These are phyloP conservation scores for Oryzias celebensis DNA, from an alignment of 2,113 vertebrate genomes.

Conservation along the genomic window DNA sequence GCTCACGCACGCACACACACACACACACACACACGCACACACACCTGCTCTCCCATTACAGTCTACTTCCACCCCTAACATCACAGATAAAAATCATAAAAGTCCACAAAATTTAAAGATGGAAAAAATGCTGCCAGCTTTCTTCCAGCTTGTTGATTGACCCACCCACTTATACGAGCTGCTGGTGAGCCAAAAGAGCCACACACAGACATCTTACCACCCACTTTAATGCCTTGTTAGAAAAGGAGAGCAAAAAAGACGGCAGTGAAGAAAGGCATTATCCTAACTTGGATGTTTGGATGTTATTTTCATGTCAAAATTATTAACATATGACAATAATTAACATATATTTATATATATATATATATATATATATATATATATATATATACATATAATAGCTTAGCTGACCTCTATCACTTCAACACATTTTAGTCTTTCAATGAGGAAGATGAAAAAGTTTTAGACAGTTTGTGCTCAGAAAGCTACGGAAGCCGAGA, in stretches of 20 bases:
- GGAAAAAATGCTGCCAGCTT: slow-evolving; percentile 61
- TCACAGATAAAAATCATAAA: slow-evolving; percentile 72
- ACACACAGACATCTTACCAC: slow-evolving; percentile 41
- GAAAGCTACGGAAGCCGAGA: no score
- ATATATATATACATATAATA: no score
- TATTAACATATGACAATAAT: not conserved
- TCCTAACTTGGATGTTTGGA: not conserved
- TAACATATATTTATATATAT: no score
- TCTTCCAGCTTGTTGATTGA: slow-evolving; percentile 45
- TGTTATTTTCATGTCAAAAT: not conserved
- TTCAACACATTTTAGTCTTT: not conserved
- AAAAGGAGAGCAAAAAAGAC: slow-evolving; percentile 11
- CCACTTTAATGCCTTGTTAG: slow-evolving; percentile 13
- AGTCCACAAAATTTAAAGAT: slow-evolving; percentile 65
- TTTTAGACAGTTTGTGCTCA: no score
- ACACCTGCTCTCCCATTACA: slow-evolving; percentile 20
- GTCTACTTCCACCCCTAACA: slow-evolving; percentile 32
- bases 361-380: no score
- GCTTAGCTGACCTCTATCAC: not conserved
- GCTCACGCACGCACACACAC: slow-evolving; percentile 3
- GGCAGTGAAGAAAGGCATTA: slow-evolving; percentile 1
- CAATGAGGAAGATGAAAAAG: not conserved
- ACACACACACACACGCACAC: slow-evolving; percentile 6
- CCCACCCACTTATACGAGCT: slow-evolving; percentile 26
- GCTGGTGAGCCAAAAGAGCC: slow-evolving; percentile 36